phyloP scores from a whole-genome alignment of 1,140 invertebrate genomes.

The Drosophila prosaltans region DNA sequence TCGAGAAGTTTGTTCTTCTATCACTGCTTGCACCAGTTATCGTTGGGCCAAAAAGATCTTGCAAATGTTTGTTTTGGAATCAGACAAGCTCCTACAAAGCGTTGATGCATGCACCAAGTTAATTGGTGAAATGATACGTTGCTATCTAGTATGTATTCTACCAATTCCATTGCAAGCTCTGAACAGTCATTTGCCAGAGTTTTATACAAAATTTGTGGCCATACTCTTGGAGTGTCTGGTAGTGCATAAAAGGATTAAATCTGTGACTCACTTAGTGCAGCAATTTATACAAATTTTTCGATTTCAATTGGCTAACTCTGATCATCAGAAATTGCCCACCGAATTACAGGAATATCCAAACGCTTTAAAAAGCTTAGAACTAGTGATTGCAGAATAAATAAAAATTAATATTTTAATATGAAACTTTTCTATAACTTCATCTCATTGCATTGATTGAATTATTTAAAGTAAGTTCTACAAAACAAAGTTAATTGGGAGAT shows the following conservation, averaged over 20 bases:
- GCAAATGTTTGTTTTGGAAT: slow-evolving; percentile 64
- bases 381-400: slow-evolving; percentile 40
- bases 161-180: slow-evolving; percentile 58
- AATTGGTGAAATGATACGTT: slow-evolving; percentile 45
- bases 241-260: slow-evolving; percentile 22
- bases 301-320: slow-evolving; percentile 37
- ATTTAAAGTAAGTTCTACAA: too few relatives aligned
- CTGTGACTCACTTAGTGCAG: slow-evolving; percentile 38
- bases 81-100: slow-evolving; percentile 55
- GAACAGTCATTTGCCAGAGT: slow-evolving; percentile 47
- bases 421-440: background rate
- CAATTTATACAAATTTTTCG: slow-evolving; percentile 48
- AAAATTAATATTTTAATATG: background rate
- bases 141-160: slow-evolving; percentile 62
- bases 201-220: slow-evolving; percentile 60
- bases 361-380: slow-evolving; percentile 34
- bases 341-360: slow-evolving; percentile 19
- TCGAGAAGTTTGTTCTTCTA: slow-evolving; percentile 33
- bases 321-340: background rate
- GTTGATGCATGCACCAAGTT: slow-evolving; percentile 31
- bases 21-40: slow-evolving; percentile 56
- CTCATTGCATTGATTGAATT: too few relatives aligned
- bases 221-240: slow-evolving; percentile 47
- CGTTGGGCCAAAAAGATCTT: slow-evolving; percentile 66
- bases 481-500: too few relatives aligned